Conservation (phyloP, 2,113 vertebrate species). For the Microcebus griseorufus region DNA sequence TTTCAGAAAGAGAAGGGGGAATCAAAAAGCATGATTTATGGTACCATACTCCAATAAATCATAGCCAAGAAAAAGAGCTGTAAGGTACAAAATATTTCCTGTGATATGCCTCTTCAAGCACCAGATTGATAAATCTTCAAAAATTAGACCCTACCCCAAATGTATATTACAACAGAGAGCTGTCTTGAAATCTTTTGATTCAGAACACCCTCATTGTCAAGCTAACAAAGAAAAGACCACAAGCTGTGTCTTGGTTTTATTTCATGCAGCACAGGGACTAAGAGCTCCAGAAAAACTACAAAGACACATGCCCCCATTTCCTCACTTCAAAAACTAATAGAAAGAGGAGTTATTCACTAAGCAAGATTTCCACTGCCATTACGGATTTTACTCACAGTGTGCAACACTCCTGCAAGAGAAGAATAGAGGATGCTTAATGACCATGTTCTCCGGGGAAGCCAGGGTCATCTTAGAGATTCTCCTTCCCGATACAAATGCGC, state of each 20-base stretch:
- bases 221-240: slow-evolving; percentile 69
- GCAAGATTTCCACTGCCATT: slow-evolving; percentile 71
- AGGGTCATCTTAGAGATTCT: not conserved
- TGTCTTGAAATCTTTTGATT: slow-evolving; percentile 44
- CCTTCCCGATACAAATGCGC: not conserved
- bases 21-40: slow-evolving; percentile 75
- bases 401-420: slow-evolving; percentile 54
- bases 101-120: slow-evolving; percentile 74
- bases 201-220: slow-evolving; percentile 57
- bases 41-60: slow-evolving; percentile 75
- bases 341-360: slow-evolving; percentile 59
- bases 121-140: slow-evolving; percentile 79
- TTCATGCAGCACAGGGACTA: slow-evolving; percentile 69
- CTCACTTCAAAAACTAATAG: slow-evolving; percentile 73
- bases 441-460: not conserved
- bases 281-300: slow-evolving; percentile 61
- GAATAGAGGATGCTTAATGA: slow-evolving; percentile 58
- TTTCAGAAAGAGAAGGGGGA: slow-evolving; percentile 63
- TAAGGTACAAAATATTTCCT: slow-evolving; percentile 73
- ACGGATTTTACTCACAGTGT: slow-evolving; percentile 74
- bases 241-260: slow-evolving; percentile 70
- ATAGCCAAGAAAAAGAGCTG: slow-evolving; percentile 62
- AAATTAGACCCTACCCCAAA: slow-evolving; percentile 72
- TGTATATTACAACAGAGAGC: slow-evolving; percentile 60
- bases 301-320: slow-evolving; percentile 61